phyloP scores from a whole-genome alignment of 2,113 vertebrate species.

The Corydoras maculifer region DNA sequence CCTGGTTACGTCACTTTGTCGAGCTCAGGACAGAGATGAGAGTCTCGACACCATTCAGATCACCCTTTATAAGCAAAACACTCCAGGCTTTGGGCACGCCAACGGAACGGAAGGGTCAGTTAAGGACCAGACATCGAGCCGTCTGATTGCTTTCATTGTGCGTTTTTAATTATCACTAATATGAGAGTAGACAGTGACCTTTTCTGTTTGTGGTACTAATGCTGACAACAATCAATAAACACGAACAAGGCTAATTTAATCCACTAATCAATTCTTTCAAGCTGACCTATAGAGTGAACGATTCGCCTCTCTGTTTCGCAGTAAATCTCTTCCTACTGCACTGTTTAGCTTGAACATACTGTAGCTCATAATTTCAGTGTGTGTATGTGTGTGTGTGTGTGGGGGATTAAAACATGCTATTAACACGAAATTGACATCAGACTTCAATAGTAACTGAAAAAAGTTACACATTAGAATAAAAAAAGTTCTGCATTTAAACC shows the following conservation, averaged over 20 bases:
- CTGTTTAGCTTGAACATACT: too few relatives aligned
- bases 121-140: too few relatives aligned
- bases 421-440: too few relatives aligned
- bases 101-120: too few relatives aligned
- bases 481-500: too few relatives aligned
- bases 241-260: neutral
- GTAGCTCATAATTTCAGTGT: neutral
- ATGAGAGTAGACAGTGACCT: neutral
- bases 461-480: too few relatives aligned
- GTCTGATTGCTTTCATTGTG: neutral
- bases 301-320: neutral
- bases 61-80: too few relatives aligned
- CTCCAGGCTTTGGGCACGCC: too few relatives aligned
- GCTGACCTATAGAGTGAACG: neutral
- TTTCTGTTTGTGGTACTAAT: neutral
- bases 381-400: neutral
- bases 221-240: slow-evolving; percentile 1
- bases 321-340: too few relatives aligned
- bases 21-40: too few relatives aligned
- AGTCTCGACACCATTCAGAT: too few relatives aligned
- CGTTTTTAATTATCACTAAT: neutral
- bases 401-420: neutral
- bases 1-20: neutral
- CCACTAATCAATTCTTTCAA: neutral
- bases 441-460: too few relatives aligned